Percentiles rank a stretch among this genome's conserved stretches.
phyloP scores from a whole-genome alignment of 1,140 invertebrate species.

The Thaumetopoea pityocampa region DNA sequence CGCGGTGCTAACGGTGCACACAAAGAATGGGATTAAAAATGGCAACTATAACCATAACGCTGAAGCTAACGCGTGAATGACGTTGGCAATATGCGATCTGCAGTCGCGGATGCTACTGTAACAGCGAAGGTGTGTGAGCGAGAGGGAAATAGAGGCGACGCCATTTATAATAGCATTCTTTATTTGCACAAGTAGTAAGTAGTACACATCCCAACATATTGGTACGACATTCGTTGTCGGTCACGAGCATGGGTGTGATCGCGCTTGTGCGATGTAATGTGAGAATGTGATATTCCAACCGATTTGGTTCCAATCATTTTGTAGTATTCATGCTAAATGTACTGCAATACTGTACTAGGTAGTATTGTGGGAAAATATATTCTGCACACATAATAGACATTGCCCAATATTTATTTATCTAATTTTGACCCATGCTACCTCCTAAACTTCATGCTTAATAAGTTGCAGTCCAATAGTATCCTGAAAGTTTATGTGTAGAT shows the following conservation, averaged over 20 bases:
- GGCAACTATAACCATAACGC: too few relatives aligned
- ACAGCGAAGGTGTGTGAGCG: too few relatives aligned
- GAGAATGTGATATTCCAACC: constrained; percentile 45
- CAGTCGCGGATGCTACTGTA: too few relatives aligned
- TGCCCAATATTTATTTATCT: constrained; percentile 11
- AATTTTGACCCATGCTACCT: constrained; percentile 5
- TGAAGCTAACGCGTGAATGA: too few relatives aligned
- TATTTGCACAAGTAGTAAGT: too few relatives aligned
- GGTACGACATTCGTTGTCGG: constrained; percentile 1
- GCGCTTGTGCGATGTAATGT: constrained; percentile 45
- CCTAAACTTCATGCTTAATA: constrained; percentile 25
- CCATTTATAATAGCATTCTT: too few relatives aligned
- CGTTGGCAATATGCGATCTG: too few relatives aligned
- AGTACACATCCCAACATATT: constrained; percentile 2
- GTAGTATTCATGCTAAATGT: constrained; percentile 20
- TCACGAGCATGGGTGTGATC: constrained; percentile 9
- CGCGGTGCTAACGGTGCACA: too few relatives aligned
- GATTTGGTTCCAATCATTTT: constrained; percentile 12
- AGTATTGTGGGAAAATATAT: constrained; percentile 42
- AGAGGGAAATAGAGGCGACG: too few relatives aligned
- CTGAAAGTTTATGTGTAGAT: constrained; percentile 31
- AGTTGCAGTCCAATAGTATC: constrained; percentile 23
- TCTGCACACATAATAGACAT: constrained; percentile 60
- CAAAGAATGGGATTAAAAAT: too few relatives aligned
- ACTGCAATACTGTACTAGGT: constrained; percentile 21